Evolutionary conservation across 2,797 vertebrate genomes (phyloP).

Genomic region (Varecia variegata): DNA sequence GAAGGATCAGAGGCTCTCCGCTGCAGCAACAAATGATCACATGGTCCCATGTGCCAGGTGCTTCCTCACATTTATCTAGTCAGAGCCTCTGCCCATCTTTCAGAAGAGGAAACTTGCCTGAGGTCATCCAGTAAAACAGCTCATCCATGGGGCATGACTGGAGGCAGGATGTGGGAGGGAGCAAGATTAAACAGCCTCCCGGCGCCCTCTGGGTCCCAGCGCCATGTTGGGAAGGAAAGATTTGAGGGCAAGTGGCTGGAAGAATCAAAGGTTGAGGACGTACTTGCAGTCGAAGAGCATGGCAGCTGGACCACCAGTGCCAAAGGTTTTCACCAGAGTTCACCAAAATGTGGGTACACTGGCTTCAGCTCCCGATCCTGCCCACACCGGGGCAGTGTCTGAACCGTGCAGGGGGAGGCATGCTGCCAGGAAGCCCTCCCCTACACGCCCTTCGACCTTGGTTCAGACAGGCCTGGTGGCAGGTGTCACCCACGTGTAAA

Average conservation of each 20-base stretch:
- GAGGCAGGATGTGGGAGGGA: neutral
- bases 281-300: neutral
- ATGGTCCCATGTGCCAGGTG: neutral
- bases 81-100: neutral
- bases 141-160: neutral
- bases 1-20: neutral
- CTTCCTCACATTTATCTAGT: neutral
- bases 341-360: neutral
- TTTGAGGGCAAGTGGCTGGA: neutral
- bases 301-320: neutral
- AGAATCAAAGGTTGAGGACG: neutral
- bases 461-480: neutral
- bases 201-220: fast-evolving
- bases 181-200: neutral
- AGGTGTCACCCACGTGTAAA: neutral
- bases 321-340: neutral
- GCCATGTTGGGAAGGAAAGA: neutral
- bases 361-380: neutral
- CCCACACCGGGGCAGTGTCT: neutral
- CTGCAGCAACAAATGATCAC: neutral
- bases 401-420: neutral
- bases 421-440: neutral
- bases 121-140: neutral
- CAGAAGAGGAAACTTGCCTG: neutral
- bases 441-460: neutral